These are phyloP conservation scores for Netelia virgata DNA, from an alignment of 2,888 invertebrate genomes.

Conservation along the genomic window DNA sequence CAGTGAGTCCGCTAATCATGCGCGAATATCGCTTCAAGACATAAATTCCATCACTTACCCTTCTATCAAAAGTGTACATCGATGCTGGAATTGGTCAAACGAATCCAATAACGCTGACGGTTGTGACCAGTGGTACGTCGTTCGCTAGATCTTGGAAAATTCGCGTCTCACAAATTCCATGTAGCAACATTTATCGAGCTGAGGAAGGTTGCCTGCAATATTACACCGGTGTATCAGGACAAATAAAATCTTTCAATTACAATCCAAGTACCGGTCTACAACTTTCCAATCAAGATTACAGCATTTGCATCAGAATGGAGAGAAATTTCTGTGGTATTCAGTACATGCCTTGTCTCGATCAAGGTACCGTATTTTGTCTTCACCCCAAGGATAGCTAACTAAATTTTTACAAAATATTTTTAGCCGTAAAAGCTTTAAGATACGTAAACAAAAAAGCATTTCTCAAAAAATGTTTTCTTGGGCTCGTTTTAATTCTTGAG, in stretches of 20 bases:
- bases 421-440: too few species aligned
- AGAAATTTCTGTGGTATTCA: constrained; percentile 95
- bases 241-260: constrained; percentile 94
- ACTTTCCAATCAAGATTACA: constrained; percentile 95
- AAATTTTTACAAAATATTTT: too few species aligned
- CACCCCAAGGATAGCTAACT: not conserved
- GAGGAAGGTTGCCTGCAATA: constrained; percentile 93
- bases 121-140: constrained; percentile 92
- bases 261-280: constrained; percentile 91
- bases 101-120: constrained; percentile 92
- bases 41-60: not conserved
- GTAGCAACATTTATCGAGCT: constrained; percentile 90
- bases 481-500: too few species aligned
- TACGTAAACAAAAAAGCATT: too few species aligned
- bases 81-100: constrained; percentile 92
- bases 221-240: constrained; percentile 92
- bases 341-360: constrained; percentile 91
- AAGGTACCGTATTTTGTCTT: constrained; percentile 85
- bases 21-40: not conserved
- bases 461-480: too few species aligned
- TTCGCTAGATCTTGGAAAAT: constrained; percentile 93
- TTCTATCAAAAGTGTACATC: constrained; percentile 89
- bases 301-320: constrained; percentile 93
- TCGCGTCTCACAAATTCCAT: constrained; percentile 92
- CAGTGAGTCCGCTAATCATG: constrained; percentile 86